Base-by-base conservation (phyloP, 2,113 vertebrate species). In the Protobothrops mucrosquamatus region DNA sequence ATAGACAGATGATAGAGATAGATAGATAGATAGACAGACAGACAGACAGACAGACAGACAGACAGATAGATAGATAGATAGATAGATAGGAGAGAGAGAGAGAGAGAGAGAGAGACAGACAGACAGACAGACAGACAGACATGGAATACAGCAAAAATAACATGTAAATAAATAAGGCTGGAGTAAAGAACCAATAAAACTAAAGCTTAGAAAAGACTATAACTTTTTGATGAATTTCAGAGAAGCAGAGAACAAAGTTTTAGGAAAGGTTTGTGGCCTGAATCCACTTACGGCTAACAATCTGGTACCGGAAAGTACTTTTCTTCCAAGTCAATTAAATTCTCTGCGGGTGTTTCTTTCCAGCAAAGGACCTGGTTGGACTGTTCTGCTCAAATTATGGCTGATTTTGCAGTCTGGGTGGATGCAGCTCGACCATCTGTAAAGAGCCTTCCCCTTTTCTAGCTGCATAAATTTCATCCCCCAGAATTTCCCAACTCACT, bases 21-120 rank as follows among this genome's bases (percentile, higher is more conserved):
- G 7, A 59, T 3, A 59, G 23, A 59, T 59, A 46, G 46, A 46
- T 3, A 55, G 54, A 55, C 3, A 14, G 54, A 55, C 3, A 54
- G 54, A 55, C 3, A 55, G 54, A 55, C 3, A 55, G 54, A 55
- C 3, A 14, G 54, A 55, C 0, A 55, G 46, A 46, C 4, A 54
- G 55, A 6, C 22, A 7, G 20, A 7, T 57, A 7, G 56, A 2
- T 23, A 23, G 56, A 7, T 7, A 23, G 57, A 26, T 9, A 9
- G 23, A 59, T 26, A 26, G 7, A 0, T 6, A 5, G 3, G 46
- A 46, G 46, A 6, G 4, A 46, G 46, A 6, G 4, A 46, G 46
- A 6, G 3, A 46, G 4, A 5, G 46, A 8, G 0, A 24, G 56
- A 3, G 0, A 9, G 59, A 26, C 3, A 15, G 29, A n/a, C 11